Evolutionary conservation across 2,888 invertebrate species (phyloP).

Genomic region (Raillietiella orientalis): DNA sequence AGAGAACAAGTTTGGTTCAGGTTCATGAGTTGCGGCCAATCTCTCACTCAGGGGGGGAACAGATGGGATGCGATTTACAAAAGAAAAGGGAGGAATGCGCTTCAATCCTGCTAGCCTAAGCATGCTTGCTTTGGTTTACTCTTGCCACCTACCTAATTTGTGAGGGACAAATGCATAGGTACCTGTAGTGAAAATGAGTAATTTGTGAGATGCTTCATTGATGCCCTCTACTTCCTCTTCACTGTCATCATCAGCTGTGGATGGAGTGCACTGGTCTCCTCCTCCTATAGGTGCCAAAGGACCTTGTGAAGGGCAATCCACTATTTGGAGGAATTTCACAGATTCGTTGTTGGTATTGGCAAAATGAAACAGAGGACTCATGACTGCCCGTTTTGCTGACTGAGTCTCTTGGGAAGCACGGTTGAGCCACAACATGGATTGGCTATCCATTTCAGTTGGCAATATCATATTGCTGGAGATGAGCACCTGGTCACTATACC

Average conservation of each 20-base stretch:
- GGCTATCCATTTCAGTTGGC: conserved; percentile 33
- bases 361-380: conserved; percentile 30
- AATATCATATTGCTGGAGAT: conserved; percentile 48
- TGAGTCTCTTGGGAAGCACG: conserved; percentile 46
- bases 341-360: conserved; percentile 38
- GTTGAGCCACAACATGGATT: conserved; percentile 41
- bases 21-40: conserved; percentile 13
- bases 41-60: conserved; percentile 31
- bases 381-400: conserved; percentile 41
- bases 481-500: conserved; percentile 48
- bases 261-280: no score
- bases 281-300: not conserved
- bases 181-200: conserved; percentile 49
- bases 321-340: conserved; percentile 38
- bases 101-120: conserved; percentile 24
- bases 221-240: conserved; percentile 1
- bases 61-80: conserved; percentile 29
- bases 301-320: conserved; percentile 22
- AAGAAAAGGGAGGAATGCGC: conserved; percentile 29
- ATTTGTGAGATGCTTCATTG: conserved; percentile 17
- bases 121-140: not conserved
- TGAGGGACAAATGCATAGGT: conserved; percentile 53
- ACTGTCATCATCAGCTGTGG: not conserved
- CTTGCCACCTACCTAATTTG: conserved; percentile 26
- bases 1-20: conserved; percentile 5